phyloP scores from a whole-genome alignment of 1,140 invertebrate genomes.

The Pseudoatta argentina region DNA sequence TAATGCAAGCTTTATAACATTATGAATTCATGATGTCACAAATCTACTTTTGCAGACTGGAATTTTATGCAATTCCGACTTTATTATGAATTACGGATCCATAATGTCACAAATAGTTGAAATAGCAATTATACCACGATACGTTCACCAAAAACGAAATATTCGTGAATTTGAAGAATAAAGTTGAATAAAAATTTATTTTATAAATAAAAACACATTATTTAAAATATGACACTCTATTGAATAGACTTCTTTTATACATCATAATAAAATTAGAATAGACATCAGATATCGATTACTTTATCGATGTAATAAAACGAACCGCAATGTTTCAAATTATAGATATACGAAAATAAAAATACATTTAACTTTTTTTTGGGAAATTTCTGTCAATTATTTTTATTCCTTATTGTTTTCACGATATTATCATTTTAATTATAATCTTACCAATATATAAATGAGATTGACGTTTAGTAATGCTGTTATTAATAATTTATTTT shows the following conservation, averaged over 20 bases:
- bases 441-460: neutral
- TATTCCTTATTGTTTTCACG: neutral
- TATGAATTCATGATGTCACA: slow-evolving; percentile 16
- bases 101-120: neutral
- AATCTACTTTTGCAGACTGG: neutral
- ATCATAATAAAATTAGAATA: neutral
- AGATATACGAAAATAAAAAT: neutral
- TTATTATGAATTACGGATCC: neutral
- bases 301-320: neutral
- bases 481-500: no score
- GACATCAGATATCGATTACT: neutral
- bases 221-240: neutral
- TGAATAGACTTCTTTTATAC: neutral
- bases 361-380: neutral
- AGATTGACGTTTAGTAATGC: no score
- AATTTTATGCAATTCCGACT: neutral
- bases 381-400: neutral
- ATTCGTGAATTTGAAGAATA: neutral
- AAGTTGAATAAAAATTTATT: neutral
- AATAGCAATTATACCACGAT: neutral
- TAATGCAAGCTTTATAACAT: neutral
- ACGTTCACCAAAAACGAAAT: neutral
- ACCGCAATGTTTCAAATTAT: slow-evolving; percentile 1
- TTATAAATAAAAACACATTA: neutral
- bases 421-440: slow-evolving; percentile 20